Base-by-base conservation (phyloP, 37 sponge, comb jelly and placozoan species). In the Crambe crambe region DNA sequence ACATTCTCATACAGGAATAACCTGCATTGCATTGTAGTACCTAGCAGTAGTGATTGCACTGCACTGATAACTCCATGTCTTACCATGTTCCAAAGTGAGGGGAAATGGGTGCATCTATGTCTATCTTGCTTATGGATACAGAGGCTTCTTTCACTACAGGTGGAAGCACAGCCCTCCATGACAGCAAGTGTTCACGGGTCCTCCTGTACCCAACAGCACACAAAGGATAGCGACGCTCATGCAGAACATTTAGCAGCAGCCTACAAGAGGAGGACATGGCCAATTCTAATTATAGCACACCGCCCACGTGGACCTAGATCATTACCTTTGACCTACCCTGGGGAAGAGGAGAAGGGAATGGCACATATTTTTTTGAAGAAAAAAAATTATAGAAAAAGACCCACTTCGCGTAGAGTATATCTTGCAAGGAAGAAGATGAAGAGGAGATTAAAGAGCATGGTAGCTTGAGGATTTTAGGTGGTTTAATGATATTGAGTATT, bases 1-100 rank as follows among this genome's bases (percentile, higher is more conserved):
- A 93, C 44, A 51, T 88, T 88, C 71, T 93, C 81, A 67, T 76
- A 82, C 17, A 87, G 65, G 54, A 93, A 93, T 54, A 90, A 37
- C 83, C 91, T 90, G 63, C 22, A 61, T 2, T n/a, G n/a, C n/a
- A n/a, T n/a, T n/a, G n/a, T n/a, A n/a, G n/a, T n/a, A n/a, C n/a
- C n/a, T n/a, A n/a, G n/a, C n/a, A n/a, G n/a, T n/a, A n/a, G n/a
- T n/a, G n/a, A 47, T 47, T 15, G 12, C 51, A 47, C 51, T 15
- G 10, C 51, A 47, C 51, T 47, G 51, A 47, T 23, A n/a, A 26
- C 34, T 4, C 31, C 3, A 23, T n/a, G n/a, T 10, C 30, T 71
- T 62, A 83, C 84, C 57, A 60, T 21, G 84, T 75, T 65, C 84
- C 84, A 0, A 12, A 21, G 70, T 83, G 82, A 17, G 74, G 74